Conservation (phyloP, 1,140 invertebrate species). For the Drosophila punjabiensis region DNA sequence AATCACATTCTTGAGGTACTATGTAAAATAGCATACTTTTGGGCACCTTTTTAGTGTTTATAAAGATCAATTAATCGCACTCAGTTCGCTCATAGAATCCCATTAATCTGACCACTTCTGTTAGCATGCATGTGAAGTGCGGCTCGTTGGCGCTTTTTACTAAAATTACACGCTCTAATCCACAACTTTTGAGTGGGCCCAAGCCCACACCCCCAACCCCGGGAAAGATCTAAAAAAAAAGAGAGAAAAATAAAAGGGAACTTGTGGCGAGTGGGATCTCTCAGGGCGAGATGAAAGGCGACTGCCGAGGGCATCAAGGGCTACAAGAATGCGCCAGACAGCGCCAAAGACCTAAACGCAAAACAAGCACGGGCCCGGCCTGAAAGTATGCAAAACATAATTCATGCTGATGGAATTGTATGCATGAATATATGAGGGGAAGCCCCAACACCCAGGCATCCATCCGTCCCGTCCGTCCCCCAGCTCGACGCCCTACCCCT, state of each 20-base stretch:
- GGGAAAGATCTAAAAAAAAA: constrained; percentile 18
- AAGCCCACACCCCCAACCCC: constrained; percentile 4
- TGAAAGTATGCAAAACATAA: constrained; percentile 82
- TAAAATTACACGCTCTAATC: constrained; percentile 81
- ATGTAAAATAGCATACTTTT: background rate
- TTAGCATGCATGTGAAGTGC: constrained; percentile 49
- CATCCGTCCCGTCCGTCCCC: background rate
- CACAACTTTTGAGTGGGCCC: constrained; percentile 72
- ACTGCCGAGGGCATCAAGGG: constrained; percentile 69
- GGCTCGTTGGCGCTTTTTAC: constrained; percentile 59
- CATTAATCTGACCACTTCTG: background rate
- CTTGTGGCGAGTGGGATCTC: constrained; percentile 34
- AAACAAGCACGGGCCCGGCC: constrained; percentile 51
- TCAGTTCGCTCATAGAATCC: background rate
- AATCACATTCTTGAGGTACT: background rate
- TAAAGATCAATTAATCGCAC: no score
- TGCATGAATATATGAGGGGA: constrained; percentile 49
- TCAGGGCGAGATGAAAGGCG: constrained; percentile 69
- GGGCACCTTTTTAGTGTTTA: background rate
- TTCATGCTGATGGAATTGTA: constrained; percentile 84
- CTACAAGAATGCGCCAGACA: constrained; percentile 69
- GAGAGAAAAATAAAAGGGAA: constrained; percentile 21
- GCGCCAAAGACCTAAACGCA: constrained; percentile 67
- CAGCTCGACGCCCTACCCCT: constrained; percentile 10
- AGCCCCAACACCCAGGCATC: constrained; percentile 5